Base-by-base conservation (phyloP, 2,113 vertebrate genomes). In the Tragelaphus scriptus region DNA sequence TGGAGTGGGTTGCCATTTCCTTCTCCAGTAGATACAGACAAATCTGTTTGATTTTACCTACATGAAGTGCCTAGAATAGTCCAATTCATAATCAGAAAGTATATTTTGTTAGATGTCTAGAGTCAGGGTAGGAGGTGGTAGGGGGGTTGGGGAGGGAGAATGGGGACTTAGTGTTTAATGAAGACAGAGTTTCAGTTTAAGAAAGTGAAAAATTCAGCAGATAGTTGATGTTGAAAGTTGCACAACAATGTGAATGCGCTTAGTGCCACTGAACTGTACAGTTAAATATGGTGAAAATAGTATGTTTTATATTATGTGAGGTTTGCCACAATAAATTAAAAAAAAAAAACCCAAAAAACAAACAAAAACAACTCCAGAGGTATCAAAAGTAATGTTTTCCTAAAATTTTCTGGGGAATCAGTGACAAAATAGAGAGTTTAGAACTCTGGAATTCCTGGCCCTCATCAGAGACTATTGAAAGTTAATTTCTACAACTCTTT, bases 361-460 rank as follows among this genome's bases (percentile, higher is more conserved):
- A 23, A 40, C 7, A 75, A 23, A 40, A 40, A 25, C 19, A 75
- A 19, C 11, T 11, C 12, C 55, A 85, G 81, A 94, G 16, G 32
- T 32, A 80, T 53, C 36, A 51, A 40, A 96, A 92, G n/a, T 71
- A 87, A 61, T 56, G 40, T 56, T 85, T 94, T 91, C 63, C 56
- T 81, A 92, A 97, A 95, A 85, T 49, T 88, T 36, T 61, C 86
- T 88, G 65, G 53, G 91, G 40, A 91, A 88, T 85, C 59, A 86
- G 51, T 85, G n/a, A 55, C 16, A 75, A 68, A 97, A 55, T 19
- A 94, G 40, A n/a, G 36, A 84, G 59, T 90, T 71, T 63, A 87
- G 88, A 95, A 44, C 21, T 23, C 55, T 85, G 65, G 51, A 61
- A 82, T 89, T 93, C 25, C 49, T 58, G 56, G 5, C 58, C 28